Base-by-base conservation (phyloP, 2,113 vertebrate species). In the Rana temporaria region DNA sequence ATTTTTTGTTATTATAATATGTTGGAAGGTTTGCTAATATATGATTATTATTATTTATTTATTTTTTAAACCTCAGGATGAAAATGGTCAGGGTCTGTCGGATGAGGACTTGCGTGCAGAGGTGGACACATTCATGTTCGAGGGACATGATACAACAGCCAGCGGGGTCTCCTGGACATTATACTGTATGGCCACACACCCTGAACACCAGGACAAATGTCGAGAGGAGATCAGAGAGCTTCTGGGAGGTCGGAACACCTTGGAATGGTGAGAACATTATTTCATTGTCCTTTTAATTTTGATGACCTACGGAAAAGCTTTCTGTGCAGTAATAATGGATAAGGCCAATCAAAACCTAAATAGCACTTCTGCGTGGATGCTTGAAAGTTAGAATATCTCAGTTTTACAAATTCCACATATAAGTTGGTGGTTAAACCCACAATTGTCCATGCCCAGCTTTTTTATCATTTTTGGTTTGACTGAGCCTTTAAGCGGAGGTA, bases 61-160 rank as follows among this genome's bases (percentile, higher is more conserved):
- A 24, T 12, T 63, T 24, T 24, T 3, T 24, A 63, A 63, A 4
- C 48, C 18, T n/a, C 16, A 98, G 97, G 96, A 98, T 89, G 93
- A 94, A 85, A 87, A 92, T 0, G 91, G 93, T 63, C 89, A 83
- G 82, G 93, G 90, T 3, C 84, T 99, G 22, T 94, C 96, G 0
- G 93, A 97, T 19, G 91, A 94, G 86, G 96, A 94, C 4, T 82
- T 98, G 53, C 90, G 92, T 72, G 95, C 96, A 0, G 97, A 99
- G 75, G 97, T 97, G 88, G 94, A 98, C 90, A 98, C 96, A 0
- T 99, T 99, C 89, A 99, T 98, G 97, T 98, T 98, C 62, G 96
- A 87, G 82, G 97, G 97, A 11, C 97, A 98, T 0, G 97, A 98
- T 65, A 98, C 96, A 2, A 96, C 95, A 0, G 91, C 94, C 84